A percentile compares a stretch with the other conserved stretches of the same genome.
Conservation (phyloP, 2,888 invertebrate genomes). For the Disparrhopalites patrizii region DNA sequence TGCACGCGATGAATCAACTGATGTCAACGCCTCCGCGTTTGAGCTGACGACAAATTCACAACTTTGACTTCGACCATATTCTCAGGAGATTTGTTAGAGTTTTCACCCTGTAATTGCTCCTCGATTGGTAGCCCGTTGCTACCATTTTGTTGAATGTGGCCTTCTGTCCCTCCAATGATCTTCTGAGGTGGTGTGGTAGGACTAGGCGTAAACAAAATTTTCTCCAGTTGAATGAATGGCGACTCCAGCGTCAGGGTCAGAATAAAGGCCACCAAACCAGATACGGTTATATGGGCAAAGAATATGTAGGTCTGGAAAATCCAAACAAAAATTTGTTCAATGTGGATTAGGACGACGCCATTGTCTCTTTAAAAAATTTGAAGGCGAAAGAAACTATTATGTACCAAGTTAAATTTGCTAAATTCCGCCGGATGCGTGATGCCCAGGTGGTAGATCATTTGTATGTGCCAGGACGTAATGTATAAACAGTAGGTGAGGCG, state of each 20-base stretch:
- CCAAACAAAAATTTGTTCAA: background rate
- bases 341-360: too few relatives aligned
- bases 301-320: conserved; percentile 3
- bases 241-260: conserved; percentile 9
- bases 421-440: conserved; percentile 11
- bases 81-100: too few relatives aligned
- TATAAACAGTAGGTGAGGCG: conserved; percentile 36
- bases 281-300: conserved; percentile 1
- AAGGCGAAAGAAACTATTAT: background rate
- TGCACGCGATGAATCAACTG: too few relatives aligned
- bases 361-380: too few relatives aligned
- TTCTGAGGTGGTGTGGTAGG: too few relatives aligned
- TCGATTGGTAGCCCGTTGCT: too few relatives aligned
- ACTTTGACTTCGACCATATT: too few relatives aligned
- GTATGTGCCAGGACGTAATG: conserved; percentile 27
- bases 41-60: too few relatives aligned
- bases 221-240: conserved; percentile 20
- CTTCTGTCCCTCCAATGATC: too few relatives aligned
- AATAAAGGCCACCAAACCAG: background rate
- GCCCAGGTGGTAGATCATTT: conserved; percentile 9
- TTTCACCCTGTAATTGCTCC: too few relatives aligned
- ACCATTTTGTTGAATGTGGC: too few relatives aligned
- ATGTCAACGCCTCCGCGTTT: too few relatives aligned
- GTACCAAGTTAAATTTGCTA: conserved; percentile 9
- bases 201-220: background rate